Evolutionary conservation across 1,140 invertebrate genomes (phyloP), one percentile per base, ranked within the genome.

Genomic region (Pomacea maculata): DNA sequence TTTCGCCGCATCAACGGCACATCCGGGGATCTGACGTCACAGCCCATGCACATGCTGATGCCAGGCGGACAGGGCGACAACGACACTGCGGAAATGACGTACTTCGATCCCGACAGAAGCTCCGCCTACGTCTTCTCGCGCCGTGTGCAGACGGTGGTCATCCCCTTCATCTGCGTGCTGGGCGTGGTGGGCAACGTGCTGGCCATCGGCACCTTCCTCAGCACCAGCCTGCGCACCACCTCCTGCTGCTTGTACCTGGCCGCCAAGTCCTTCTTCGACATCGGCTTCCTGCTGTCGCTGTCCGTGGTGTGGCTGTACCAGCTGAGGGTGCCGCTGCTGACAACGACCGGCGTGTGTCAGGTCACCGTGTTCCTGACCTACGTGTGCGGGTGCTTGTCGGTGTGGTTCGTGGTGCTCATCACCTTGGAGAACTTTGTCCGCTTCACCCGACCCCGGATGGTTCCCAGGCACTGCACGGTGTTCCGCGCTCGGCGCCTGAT

Each of bases 301-400:
- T 82, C 86, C 45, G 70, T 84, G 3, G 93, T 93, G 0, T 94
- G 93, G 93, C 75, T 93, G 19, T 92, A 93, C n/a, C 89, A 88
- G 0, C 71, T 92, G 1, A 92, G 91, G 1, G 91, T 92, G 83
- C 83, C 90, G 10, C 70, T 90, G 2, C 86, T 87, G 54, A 88
- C 84, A 57, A 67, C 71, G 1, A 29, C 84, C 7, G 88, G 83
- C 25, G 79, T 86, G 14, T 91, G 90, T 82, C 89, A 91, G 73
- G 61, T 86, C 11, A 79, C 85, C 17, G 83, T 90, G 6, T 91
- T 89, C 79, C 63, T 87, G 9, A 87, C 85, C 29, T 89, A 89
- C 81, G 83, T 90, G 5, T 89, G 85, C 81, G 87, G 86, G 9
- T 91, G 87, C 75, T 74, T 91, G 29, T 90, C 89, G 55, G 89